These are phyloP conservation scores for Drosophila arizonae DNA, from an alignment of 1,140 invertebrate genomes.

Conservation along the genomic window DNA sequence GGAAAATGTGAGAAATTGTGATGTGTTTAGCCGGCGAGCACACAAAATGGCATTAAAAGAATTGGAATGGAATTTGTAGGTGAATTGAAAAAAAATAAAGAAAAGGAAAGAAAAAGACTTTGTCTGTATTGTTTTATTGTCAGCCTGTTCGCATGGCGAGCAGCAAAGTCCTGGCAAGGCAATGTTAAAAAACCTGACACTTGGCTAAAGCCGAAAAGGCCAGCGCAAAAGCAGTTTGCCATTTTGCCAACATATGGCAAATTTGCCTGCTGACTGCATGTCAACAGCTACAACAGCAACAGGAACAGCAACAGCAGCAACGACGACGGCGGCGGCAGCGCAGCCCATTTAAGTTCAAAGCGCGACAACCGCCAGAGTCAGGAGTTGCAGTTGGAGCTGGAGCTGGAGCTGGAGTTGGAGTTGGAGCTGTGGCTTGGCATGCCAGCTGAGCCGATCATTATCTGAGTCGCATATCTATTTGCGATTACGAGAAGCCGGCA, in stretches of 20 bases:
- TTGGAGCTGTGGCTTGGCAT: neutral
- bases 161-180: slow-evolving; percentile 29
- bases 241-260: slow-evolving; percentile 75
- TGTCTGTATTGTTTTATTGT: slow-evolving; percentile 26
- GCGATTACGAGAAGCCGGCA: slow-evolving; percentile 47
- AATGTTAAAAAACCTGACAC: slow-evolving; percentile 53
- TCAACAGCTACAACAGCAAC: slow-evolving; percentile 39
- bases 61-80: too few species aligned
- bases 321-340: slow-evolving; percentile 37
- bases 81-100: too few species aligned
- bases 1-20: too few species aligned
- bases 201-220: slow-evolving; percentile 22
- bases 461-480: slow-evolving; percentile 77
- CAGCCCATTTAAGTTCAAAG: slow-evolving; percentile 78
- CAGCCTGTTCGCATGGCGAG: slow-evolving; percentile 13
- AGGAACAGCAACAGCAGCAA: slow-evolving; percentile 31
- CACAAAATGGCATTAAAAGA: too few species aligned
- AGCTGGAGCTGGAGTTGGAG: slow-evolving; percentile 10
- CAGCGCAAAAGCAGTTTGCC: slow-evolving; percentile 51
- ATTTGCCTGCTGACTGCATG: slow-evolving; percentile 64
- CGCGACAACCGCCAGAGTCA: slow-evolving; percentile 66
- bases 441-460: slow-evolving; percentile 62
- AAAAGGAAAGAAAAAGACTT: too few species aligned
- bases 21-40: too few species aligned
- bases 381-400: slow-evolving; percentile 22